Conservation (phyloP, 2,113 vertebrate genomes). For the Drymodes brunneopygia region DNA sequence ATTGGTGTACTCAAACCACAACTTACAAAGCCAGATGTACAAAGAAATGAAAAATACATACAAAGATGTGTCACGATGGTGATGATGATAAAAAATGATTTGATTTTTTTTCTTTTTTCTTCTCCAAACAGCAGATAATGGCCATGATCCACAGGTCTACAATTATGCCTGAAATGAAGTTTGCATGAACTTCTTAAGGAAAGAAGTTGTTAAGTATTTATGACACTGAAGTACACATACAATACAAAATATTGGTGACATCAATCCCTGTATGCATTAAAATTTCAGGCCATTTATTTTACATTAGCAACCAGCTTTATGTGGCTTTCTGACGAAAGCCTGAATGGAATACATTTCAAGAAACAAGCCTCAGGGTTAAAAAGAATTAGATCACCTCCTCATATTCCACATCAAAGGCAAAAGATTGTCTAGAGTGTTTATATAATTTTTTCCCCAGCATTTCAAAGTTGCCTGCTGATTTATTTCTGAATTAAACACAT, state of each 20-base stretch:
- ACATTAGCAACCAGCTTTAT: neutral
- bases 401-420: neutral
- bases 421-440: neutral
- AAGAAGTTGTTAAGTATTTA: neutral
- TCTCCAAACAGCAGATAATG: neutral
- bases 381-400: neutral
- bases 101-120: fast-evolving
- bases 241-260: neutral
- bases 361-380: neutral
- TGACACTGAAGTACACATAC: neutral
- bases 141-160: neutral
- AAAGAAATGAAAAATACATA: neutral
- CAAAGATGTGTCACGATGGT: neutral
- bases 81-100: neutral
- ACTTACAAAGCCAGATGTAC: neutral
- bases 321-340: neutral
- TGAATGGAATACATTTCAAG: neutral
- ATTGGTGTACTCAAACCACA: too few species aligned
- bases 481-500: neutral
- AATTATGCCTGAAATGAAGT: neutral
- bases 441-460: neutral
- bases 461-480: neutral
- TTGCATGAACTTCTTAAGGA: neutral
- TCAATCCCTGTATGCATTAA: neutral
- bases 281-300: neutral